Base-by-base conservation (phyloP, 2,113 vertebrate genomes). In the Eubucco bourcierii region DNA sequence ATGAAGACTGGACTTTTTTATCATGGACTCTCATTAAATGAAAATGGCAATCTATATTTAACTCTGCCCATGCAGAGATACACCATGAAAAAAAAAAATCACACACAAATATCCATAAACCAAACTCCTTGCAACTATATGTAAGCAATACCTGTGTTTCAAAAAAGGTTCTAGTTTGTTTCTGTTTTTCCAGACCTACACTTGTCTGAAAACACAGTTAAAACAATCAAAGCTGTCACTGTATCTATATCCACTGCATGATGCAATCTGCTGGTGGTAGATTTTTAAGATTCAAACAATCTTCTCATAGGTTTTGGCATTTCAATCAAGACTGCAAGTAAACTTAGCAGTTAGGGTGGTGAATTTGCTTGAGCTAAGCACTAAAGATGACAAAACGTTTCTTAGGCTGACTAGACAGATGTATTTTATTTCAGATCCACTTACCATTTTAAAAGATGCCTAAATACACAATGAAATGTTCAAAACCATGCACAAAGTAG, bases 391-490 rank as follows among this genome's bases (percentile, higher is more conserved):
- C 46, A 60, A 90, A 92, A 91, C 50, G 56, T 73, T 91, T 84
- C 46, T 56, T 67, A 53, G 25, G n/a, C 82, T 88, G 79, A 92
- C 65, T 66, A 85, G 59, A 79, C 94, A 87, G 87, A 66, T 71
- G 61, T 50, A 55, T 84, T 95, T 82, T 47, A 90, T 86, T 96
- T 79, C 68, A 91, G 58, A 90, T 63, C 61, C 88, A 97, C 97
- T 98, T 97, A 98, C 97, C 97, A 98, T 97, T 91, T 97, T 98
- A 97, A 96, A 96, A 91, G 95, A 60, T 41, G 47, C n/a, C 90
- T 91, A 93, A 94, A 68, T 93, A 94, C 90, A 90, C 27, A 94
- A 65, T 85, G 93, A 95, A 95, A 78, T 95, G 66, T 80, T 91
- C 90, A 27, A 93, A 96, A 97, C 84, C 94, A 91, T 50, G 70